phyloP scores from a whole-genome alignment of 2,113 vertebrate species.

The Mustela lutreola region DNA sequence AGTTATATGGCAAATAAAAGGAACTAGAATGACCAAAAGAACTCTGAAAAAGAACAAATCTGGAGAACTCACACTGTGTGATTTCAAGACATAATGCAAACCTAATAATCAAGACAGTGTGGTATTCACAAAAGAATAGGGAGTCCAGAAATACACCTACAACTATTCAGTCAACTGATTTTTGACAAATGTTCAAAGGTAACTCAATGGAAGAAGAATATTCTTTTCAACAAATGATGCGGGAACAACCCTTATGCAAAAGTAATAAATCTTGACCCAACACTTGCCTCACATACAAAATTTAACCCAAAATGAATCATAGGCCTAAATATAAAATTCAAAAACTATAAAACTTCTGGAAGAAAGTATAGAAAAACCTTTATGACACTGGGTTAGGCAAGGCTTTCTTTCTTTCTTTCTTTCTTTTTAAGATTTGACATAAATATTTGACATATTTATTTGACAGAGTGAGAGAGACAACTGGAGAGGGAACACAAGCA shows the following conservation, averaged over 20 bases:
- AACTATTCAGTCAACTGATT: background rate
- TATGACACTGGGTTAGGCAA: background rate
- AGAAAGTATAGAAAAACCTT: background rate
- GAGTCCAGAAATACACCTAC: background rate
- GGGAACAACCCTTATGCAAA: background rate
- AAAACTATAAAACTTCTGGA: background rate
- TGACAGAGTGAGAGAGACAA: too few species aligned
- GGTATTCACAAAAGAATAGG: background rate
- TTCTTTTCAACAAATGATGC: background rate
- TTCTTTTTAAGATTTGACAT: too few species aligned
- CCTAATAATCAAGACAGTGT: background rate
- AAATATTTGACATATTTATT: too few species aligned
- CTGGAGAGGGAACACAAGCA: too few species aligned
- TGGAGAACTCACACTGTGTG: background rate
- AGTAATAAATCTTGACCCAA: background rate
- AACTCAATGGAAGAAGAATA: background rate
- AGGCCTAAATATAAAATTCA: slow-evolving; percentile 10
- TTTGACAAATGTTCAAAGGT: background rate
- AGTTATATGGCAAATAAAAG: background rate
- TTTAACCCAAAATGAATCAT: background rate
- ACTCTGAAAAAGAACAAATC: slow-evolving; percentile 4
- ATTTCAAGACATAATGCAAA: slow-evolving; percentile 10
- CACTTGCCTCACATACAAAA: background rate
- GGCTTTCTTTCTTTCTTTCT: background rate
- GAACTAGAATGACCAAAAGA: background rate